Evolutionary conservation across 2,888 invertebrate genomes (phyloP), one percentile per base, ranked within the genome.

Genomic region (Biston stratarius): DNA sequence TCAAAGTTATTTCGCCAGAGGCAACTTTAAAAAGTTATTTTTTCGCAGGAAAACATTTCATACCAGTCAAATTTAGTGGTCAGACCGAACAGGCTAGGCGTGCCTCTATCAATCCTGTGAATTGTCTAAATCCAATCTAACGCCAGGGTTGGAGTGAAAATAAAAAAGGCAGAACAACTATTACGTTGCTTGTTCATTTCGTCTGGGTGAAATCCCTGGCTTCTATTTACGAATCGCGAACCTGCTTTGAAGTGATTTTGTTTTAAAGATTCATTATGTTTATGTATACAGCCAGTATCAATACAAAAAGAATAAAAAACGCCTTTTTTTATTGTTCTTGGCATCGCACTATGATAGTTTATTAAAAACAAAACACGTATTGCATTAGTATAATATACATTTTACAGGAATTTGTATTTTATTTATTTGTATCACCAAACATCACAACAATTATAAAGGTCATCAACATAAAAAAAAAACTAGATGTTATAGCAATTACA

Each of bases 91-190:
- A 76, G 73, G 69, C 78, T 74, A 75, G 65, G 77, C 75, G 77
- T 74, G 73, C 72, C 74, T 65, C 74, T 77, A 81, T 80, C 80
- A 82, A 84, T 83, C 76, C 73, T 72, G 79, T 75, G 78, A 81
- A 82, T 81, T 77, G 75, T 78, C 70, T 78, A 80, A 83, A 83
- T 77, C 78, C 79, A 86, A 87, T 85, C 81, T 78, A 83, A 84
- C 81, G 76, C 78, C 70, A 53, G 61, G 59, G 44, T 67, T 67
- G 63, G 63, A 60, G 62, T 72, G 53, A 24, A 24, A 24, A 24
- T 24, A 24, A 24, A 24, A 24, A 24, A 24, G 24, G 24, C 24
- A 24, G 24, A n/a, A n/a, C n/a, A n/a, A 34, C 45, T 34, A 44
- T 61, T 52, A 47, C 15, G 12, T 5, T 38, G 52, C 36, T 11